A percentile compares a stretch with the other conserved stretches of the same genome.
Conservation (phyloP, 2,888 invertebrate species). For the Octodonta nipae region DNA sequence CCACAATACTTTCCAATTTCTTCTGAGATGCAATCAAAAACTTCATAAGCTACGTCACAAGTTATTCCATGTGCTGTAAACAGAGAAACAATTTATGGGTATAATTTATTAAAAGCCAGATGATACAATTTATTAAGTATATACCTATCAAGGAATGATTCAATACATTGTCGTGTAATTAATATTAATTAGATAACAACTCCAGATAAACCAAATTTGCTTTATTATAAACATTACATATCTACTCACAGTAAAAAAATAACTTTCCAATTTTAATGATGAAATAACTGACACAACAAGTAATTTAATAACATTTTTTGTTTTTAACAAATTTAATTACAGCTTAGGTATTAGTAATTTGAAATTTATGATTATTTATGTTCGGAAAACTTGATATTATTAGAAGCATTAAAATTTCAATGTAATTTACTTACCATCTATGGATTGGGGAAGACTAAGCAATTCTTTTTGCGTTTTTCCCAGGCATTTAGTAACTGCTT, state of each 20-base stretch:
- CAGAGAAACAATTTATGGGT: too few species aligned
- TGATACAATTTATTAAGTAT: too few species aligned
- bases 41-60: conserved; percentile 64
- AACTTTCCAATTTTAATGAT: too few species aligned
- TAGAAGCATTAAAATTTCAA: neutral
- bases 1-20: conserved; percentile 63
- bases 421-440: conserved; percentile 21
- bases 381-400: neutral
- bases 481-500: conserved; percentile 56
- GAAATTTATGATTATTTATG: neutral
- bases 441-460: conserved; percentile 21
- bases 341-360: neutral
- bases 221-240: too few species aligned
- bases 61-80: conserved; percentile 57
- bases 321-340: too few species aligned
- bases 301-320: too few species aligned
- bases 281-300: too few species aligned
- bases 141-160: neutral
- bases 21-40: conserved; percentile 68
- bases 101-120: too few species aligned
- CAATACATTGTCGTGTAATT: neutral
- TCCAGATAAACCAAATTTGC: too few species aligned
- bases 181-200: too few species aligned
- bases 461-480: conserved; percentile 40
- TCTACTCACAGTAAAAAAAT: too few species aligned